Base-by-base conservation (phyloP, 23 tunicate species). In the Trididemnum clinides region DNA sequence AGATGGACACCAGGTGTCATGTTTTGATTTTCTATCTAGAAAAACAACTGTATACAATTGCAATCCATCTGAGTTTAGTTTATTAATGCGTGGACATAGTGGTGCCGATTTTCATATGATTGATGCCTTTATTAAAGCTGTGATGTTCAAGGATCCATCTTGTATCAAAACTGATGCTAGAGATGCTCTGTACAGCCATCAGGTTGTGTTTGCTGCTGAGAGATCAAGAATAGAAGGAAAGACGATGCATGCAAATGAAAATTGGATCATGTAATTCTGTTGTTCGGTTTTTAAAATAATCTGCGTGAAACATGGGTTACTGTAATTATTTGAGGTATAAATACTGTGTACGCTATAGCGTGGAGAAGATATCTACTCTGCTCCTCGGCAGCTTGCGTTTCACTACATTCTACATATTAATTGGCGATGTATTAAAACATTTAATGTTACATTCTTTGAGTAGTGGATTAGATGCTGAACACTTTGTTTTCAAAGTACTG, bases 201-300 rank as follows among this genome's bases (percentile, higher is more conserved):
- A 51, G 1, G 64, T 90, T 34, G 88, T 85, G 32, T 90, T 90
- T 85, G 89, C 95, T 38, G 95, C 95, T 35, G 95, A 90, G 62
- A 57, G 58, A 10, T 85, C 95, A 19, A 51, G 95, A 33, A 6
- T 80, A 2, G 21, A 31, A 26, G 89, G 89, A 6, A 63, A 90
- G 71, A 86, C 79, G 2, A 2, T 73, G 28, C 73, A 85, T 18
- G n/a, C n/a, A n/a, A n/a, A n/a, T n/a, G n/a, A n/a, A n/a, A n/a
- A n/a, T n/a, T n/a, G n/a, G n/a, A n/a, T n/a, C n/a, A n/a, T n/a
- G n/a, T n/a, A n/a, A n/a, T n/a, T n/a, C n/a, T n/a, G n/a, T n/a
- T n/a, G n/a, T n/a, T n/a, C n/a, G n/a, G n/a, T n/a, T n/a, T n/a
- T n/a, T n/a, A n/a, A n/a, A n/a, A n/a, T n/a, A n/a, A n/a, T n/a